Conservation (phyloP, 1,140 invertebrate species). For the Drosophila grimshawi region DNA sequence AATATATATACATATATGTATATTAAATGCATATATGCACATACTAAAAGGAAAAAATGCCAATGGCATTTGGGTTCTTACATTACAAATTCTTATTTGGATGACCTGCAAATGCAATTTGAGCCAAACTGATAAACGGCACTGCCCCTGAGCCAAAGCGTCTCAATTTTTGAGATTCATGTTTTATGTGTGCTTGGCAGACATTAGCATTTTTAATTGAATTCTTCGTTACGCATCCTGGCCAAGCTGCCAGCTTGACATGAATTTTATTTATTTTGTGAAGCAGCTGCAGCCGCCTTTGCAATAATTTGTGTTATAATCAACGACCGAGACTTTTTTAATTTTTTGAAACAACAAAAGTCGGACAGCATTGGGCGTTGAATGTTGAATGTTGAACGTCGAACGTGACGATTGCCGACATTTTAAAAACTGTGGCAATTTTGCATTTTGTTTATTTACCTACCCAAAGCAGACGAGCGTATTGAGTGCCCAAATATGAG, state of each 20-base stretch:
- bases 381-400: conserved; percentile 10
- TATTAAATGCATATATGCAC: conserved; percentile 18
- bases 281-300: conserved; percentile 4
- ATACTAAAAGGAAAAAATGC: conserved; percentile 27
- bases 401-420: conserved; percentile 64
- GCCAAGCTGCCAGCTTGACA: not conserved
- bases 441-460: conserved; percentile 65
- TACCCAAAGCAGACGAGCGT: conserved; percentile 14
- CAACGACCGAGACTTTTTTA: conserved; percentile 34
- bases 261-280: conserved; percentile 53
- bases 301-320: conserved; percentile 57
- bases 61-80: conserved; percentile 36
- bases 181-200: conserved; percentile 23
- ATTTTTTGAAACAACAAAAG: conserved; percentile 27
- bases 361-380: conserved; percentile 1
- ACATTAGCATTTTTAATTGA: conserved; percentile 76
- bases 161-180: conserved; percentile 15
- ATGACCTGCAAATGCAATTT: conserved; percentile 57
- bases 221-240: conserved; percentile 59
- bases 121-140: conserved; percentile 11
- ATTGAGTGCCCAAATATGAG: conserved; percentile 50
- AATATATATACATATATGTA: conserved; percentile 14
- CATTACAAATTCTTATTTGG: conserved; percentile 65
- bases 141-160: not conserved
- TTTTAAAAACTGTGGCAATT: conserved; percentile 55